Base-by-base conservation (phyloP, 2,113 vertebrate genomes). In the Pollimyrus isidori region DNA sequence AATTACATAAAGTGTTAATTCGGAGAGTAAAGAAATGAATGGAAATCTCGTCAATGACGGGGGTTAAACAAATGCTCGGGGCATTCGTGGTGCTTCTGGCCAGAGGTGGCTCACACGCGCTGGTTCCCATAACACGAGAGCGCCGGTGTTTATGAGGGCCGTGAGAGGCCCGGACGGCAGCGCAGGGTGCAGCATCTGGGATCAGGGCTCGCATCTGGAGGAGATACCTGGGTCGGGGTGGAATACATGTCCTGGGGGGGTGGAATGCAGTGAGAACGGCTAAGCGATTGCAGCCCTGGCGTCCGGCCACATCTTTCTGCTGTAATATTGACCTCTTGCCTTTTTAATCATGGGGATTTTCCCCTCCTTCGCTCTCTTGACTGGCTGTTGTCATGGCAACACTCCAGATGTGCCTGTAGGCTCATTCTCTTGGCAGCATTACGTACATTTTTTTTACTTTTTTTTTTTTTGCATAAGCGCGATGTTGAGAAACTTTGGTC, bases 231-330 rank as follows among this genome's bases (percentile, higher is more conserved):
- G 7, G 45, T 56, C 17, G 85, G 26, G 49, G 23, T 30, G 69
- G 49, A 56, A 19, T 53, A 42, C 21, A 23, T 90, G n/a, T 76
- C 49, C 53, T 58, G 87, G 87, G 88, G 88, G 80, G 89, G 90
- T 48, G 90, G 92, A 65, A 87, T 85, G 89, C 56, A 89, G 17
- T 69, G 84, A 89, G 90, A 89, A 86, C 90, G 48, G 88, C 91
- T 92, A 92, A 93, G 86, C 90, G 90, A 90, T 92, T 93, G 92
- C 93, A 93, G 90, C 42, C 82, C 91, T 94, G 91, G 92, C 90
- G 9, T 13, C 73, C 49, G 89, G 90, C 90, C 2, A n/a, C 80
- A 3, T 19, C 85, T 80, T 62, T 89, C 91, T n/a, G 87, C 42
- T 80, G 49, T 35, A 89, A 90, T 42, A 17, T 48, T 39, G 35